Evolutionary conservation across 2,113 vertebrate species (phyloP).

Genomic region (Dicrurus megarhynchus): DNA sequence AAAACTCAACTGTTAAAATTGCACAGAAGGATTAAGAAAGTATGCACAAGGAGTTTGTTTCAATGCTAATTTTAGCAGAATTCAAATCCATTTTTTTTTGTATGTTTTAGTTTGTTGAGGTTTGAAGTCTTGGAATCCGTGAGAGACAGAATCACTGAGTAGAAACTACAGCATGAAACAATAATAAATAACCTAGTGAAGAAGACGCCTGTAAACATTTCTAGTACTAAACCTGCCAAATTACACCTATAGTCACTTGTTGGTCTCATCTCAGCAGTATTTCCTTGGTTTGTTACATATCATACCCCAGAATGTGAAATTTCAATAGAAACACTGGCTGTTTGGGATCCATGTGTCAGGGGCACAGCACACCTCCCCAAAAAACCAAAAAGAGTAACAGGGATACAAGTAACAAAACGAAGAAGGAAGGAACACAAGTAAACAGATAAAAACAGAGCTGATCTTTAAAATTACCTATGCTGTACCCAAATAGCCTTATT

Average conservation of each 20-base stretch:
- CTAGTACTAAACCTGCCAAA: background rate
- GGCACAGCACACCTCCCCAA: background rate
- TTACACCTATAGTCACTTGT: background rate
- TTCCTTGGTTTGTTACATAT: background rate
- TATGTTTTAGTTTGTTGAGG: background rate
- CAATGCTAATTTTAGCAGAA: background rate
- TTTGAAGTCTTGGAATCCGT: background rate
- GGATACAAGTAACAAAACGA: background rate
- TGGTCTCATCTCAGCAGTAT: background rate
- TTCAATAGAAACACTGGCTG: background rate
- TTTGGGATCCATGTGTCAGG: background rate
- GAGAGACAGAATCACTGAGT: background rate
- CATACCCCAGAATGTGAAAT: background rate
- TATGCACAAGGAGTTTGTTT: background rate
- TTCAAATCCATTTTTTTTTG: background rate
- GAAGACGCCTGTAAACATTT: background rate
- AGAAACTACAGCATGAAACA: background rate
- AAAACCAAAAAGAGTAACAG: background rate
- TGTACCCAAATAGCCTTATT: background rate
- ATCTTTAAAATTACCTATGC: background rate
- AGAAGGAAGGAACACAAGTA: background rate
- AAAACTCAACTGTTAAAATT: background rate
- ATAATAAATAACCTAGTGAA: background rate
- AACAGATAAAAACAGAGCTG: background rate
- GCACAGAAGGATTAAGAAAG: background rate